phyloP scores from a whole-genome alignment of 2,113 vertebrate species.

The Lipophrys pholis region DNA sequence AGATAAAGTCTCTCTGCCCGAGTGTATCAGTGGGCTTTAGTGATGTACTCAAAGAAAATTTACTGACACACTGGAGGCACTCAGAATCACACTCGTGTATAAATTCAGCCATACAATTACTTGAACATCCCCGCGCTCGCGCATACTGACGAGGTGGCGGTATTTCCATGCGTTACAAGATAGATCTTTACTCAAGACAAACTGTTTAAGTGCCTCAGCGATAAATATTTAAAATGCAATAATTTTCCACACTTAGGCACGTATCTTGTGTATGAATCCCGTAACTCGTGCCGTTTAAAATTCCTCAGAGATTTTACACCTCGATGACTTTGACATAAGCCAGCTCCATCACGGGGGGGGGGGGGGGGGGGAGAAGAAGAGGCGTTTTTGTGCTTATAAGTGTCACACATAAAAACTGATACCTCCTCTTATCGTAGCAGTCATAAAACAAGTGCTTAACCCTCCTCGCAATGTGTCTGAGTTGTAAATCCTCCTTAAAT shows the following conservation, averaged over 20 bases:
- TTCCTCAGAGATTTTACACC: constrained; percentile 64
- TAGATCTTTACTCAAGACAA: constrained; percentile 35
- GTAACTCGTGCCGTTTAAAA: constrained; percentile 46
- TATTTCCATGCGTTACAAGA: constrained; percentile 24
- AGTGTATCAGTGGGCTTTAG: constrained; percentile 76
- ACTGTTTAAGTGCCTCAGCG: constrained; percentile 48
- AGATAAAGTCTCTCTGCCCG: constrained; percentile 72
- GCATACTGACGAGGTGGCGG: constrained; percentile 21
- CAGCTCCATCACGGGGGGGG: constrained; percentile 9
- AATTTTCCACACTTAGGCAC: constrained; percentile 42
- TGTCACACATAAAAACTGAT: constrained; percentile 72
- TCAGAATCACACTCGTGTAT: constrained; percentile 61
- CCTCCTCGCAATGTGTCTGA: constrained; percentile 45
- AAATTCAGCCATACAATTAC: constrained; percentile 61
- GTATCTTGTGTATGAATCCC: constrained; percentile 25
- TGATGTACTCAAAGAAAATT: constrained; percentile 70
- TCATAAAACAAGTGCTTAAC: constrained; percentile 77
- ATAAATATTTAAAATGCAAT: constrained; percentile 65
- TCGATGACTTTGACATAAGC: constrained; percentile 46
- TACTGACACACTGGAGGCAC: constrained; percentile 69
- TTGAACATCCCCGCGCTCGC: constrained; percentile 27
- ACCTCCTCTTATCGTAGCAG: constrained; percentile 68
- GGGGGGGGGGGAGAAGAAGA: constrained; percentile 10
- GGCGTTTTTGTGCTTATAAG: constrained; percentile 67
- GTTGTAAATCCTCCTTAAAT: constrained; percentile 76